A percentile compares a stretch with the other conserved stretches of the same genome.
These are phyloP conservation scores for Gorsachius goisagi DNA, from an alignment of 2,113 vertebrate species.

Conservation along the genomic window DNA sequence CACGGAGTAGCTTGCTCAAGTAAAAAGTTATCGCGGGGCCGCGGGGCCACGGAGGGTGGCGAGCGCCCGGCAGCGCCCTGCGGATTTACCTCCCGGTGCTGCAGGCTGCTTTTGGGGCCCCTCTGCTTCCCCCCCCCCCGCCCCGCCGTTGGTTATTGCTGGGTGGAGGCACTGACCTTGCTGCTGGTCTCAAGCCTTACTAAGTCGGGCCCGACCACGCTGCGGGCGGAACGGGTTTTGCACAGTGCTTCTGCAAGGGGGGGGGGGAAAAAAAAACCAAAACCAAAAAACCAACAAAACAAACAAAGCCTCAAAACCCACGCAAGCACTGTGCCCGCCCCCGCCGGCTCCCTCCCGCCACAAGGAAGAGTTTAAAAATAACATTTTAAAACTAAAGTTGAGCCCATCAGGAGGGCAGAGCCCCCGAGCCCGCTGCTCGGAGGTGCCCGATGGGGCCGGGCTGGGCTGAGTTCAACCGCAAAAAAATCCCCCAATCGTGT, in stretches of 20 bases:
- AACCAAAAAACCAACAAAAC: not conserved
- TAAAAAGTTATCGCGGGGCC: not conserved
- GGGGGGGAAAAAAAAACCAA: too few species aligned
- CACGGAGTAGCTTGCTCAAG: conserved; percentile 60
- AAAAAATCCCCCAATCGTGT: not conserved
- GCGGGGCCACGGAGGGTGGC: not conserved
- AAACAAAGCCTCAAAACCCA: not conserved
- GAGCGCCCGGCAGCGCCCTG: too few species aligned
- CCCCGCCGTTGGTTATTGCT: not conserved
- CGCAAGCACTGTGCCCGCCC: not conserved
- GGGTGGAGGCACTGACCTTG: not conserved
- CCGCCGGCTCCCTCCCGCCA: not conserved
- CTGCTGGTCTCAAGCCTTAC: not conserved
- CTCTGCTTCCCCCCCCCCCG: not conserved
- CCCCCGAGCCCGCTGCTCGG: not conserved
- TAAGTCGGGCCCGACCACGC: not conserved
- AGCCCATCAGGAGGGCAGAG: not conserved
- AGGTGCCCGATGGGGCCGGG: not conserved
- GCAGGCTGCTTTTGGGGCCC: not conserved
- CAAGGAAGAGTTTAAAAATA: not conserved
- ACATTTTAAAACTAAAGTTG: not conserved
- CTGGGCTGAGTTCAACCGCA: not conserved
- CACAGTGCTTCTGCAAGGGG: not conserved
- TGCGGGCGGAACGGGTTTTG: not conserved
- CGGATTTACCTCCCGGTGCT: not conserved